phyloP scores from a whole-genome alignment of 2,797 vertebrate species.

The Lutjanus campechanus region DNA sequence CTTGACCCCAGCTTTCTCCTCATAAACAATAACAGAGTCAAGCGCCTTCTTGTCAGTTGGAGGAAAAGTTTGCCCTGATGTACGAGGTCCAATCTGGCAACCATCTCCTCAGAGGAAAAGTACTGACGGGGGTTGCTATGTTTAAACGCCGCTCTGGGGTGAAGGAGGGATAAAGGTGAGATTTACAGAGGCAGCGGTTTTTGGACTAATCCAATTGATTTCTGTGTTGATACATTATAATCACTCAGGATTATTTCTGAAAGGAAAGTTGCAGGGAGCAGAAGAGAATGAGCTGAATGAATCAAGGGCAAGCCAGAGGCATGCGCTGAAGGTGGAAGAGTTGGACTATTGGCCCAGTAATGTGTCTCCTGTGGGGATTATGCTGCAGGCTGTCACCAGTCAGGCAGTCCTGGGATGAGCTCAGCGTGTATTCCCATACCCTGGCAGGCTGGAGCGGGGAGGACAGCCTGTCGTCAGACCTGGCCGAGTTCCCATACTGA shows the following conservation, averaged over 20 bases:
- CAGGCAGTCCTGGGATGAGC: constrained; percentile 74
- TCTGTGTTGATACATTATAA: constrained; percentile 67
- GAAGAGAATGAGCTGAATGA: constrained; percentile 33
- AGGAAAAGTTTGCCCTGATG: constrained; percentile 73
- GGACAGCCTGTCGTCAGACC: constrained; percentile 57
- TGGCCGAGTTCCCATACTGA: constrained; percentile 60
- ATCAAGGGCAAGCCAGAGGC: constrained; percentile 25
- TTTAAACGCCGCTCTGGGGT: constrained; percentile 33
- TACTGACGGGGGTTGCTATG: constrained; percentile 46
- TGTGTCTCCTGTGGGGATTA: constrained; percentile 66
- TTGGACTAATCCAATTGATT: constrained; percentile 70
- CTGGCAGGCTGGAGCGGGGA: constrained; percentile 45
- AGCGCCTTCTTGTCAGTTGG: constrained; percentile 70
- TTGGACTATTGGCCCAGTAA: constrained; percentile 65
- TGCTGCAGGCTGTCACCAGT: constrained; percentile 61
- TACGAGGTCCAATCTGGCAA: constrained; percentile 64
- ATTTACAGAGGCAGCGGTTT: constrained; percentile 58
- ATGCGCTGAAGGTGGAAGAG: constrained; percentile 50
- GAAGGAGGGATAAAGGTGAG: constrained; percentile 64
- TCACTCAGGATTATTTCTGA: constrained; percentile 67
- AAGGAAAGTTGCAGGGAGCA: constrained; percentile 28
- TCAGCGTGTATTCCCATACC: constrained; percentile 81
- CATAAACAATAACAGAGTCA: constrained; percentile 80
- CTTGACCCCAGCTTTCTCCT: constrained; percentile 77
- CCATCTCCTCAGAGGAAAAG: constrained; percentile 64